Conservation (phyloP, 2,797 vertebrate genomes). For the Distichodus sexfasciatus region DNA sequence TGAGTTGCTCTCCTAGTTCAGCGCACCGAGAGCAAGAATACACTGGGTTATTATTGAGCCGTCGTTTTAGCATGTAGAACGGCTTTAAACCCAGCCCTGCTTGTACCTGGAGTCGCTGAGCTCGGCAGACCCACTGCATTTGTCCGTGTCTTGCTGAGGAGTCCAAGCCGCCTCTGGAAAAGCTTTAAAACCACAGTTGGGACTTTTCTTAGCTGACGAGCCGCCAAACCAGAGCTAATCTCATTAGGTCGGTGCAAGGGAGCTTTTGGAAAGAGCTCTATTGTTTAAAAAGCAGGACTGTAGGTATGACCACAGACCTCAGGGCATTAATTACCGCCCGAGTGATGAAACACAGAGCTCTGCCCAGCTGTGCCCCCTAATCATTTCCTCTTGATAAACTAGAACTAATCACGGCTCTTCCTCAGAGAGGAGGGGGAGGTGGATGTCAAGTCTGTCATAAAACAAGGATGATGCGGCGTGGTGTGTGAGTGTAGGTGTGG, state of each 20-base stretch:
- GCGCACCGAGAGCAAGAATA: not conserved
- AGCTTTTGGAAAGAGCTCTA: constrained; percentile 18
- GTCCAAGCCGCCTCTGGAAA: not conserved
- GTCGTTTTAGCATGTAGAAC: not conserved
- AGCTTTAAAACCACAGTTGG: constrained; percentile 16
- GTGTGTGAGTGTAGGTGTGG: constrained; percentile 46
- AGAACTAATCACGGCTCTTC: constrained; percentile 46
- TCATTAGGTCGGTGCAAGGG: constrained; percentile 25
- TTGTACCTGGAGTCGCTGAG: not conserved
- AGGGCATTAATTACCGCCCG: constrained; percentile 36
- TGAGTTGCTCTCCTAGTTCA: not conserved
- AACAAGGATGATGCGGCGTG: constrained; percentile 1
- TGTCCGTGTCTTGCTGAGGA: not conserved
- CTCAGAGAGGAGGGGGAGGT: constrained; percentile 49
- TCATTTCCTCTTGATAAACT: constrained; percentile 59
- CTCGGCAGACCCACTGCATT: not conserved
- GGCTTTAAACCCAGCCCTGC: not conserved
- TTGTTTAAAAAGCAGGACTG: constrained; percentile 17
- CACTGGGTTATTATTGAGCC: constrained; percentile 7
- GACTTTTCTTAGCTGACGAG: constrained; percentile 13
- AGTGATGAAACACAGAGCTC: constrained; percentile 40
- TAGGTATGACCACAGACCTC: constrained; percentile 34
- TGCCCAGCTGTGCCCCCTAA: constrained; percentile 50
- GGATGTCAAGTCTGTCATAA: constrained; percentile 31
- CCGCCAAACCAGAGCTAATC: constrained; percentile 14